Conservation (phyloP, 2,888 invertebrate genomes). For the Drosophila kanekoi region DNA sequence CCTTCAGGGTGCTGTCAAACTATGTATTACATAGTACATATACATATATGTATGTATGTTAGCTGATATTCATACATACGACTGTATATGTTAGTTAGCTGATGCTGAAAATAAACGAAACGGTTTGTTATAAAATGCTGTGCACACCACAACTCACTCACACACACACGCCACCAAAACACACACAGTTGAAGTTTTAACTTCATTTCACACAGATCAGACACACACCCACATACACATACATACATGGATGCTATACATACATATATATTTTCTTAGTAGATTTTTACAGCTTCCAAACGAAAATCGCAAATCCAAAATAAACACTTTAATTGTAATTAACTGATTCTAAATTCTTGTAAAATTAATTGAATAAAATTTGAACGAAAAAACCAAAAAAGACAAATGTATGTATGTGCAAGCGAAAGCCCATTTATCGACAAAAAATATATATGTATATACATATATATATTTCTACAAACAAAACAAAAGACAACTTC, state of each 20-base stretch:
- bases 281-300: constrained; percentile 72
- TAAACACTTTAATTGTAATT: constrained; percentile 58
- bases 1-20: constrained; percentile 13
- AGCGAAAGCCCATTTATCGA: constrained; percentile 13
- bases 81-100: constrained; percentile 28
- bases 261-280: constrained; percentile 67
- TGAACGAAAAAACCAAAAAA: constrained; percentile 14
- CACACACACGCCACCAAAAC: not conserved
- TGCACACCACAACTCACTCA: constrained; percentile 15
- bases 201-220: constrained; percentile 2
- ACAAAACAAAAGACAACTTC: not conserved
- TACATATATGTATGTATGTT: constrained; percentile 22
- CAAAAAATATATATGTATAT: not conserved
- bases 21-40: constrained; percentile 2
- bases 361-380: constrained; percentile 54
- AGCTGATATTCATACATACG: constrained; percentile 18
- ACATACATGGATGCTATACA: constrained; percentile 39
- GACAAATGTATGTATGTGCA: constrained; percentile 5
- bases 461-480: too few relatives aligned
- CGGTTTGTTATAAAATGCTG: constrained; percentile 40
- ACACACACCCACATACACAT: not conserved
- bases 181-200: not conserved
- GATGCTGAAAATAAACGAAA: constrained; percentile 35
- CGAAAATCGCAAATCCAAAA: constrained; percentile 21
- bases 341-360: constrained; percentile 62